Evolutionary conservation across 2,888 invertebrate species (phyloP).

Genomic region (Rhaphigaster nebulosa): DNA sequence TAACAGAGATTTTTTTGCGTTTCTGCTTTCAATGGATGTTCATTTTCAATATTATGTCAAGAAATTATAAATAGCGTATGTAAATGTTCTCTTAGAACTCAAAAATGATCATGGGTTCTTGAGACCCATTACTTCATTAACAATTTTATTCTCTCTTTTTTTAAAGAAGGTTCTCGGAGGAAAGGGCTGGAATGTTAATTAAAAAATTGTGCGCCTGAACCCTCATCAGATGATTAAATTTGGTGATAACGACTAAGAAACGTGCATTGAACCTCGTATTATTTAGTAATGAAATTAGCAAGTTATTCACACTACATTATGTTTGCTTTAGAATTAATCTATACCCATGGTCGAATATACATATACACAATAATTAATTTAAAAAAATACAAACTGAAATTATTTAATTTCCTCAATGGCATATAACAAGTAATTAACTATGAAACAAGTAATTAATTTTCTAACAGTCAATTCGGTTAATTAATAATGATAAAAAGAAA

Average conservation of each 20-base stretch:
- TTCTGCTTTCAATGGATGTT: background rate
- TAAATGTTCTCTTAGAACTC: background rate
- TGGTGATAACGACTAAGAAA: background rate
- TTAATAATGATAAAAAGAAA: too few relatives aligned
- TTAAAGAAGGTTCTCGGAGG: background rate
- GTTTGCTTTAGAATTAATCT: background rate
- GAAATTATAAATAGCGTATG: too few relatives aligned
- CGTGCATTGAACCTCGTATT: background rate
- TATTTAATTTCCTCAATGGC: background rate
- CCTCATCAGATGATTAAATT: slow-evolving; percentile 11
- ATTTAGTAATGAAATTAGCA: background rate
- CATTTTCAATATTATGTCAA: background rate
- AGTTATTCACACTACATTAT: background rate
- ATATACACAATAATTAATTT: background rate
- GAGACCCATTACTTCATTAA: background rate
- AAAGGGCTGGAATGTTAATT: slow-evolving; percentile 3
- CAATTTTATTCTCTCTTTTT: background rate
- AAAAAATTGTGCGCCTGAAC: background rate
- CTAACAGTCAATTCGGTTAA: too few relatives aligned
- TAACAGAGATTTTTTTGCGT: too few relatives aligned
- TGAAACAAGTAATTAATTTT: too few relatives aligned
- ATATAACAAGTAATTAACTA: too few relatives aligned
- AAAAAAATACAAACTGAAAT: background rate
- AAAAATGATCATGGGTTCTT: background rate
- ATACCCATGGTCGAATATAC: background rate